These are phyloP conservation scores for Meiosimyza decipiens DNA, from an alignment of 2,888 invertebrate species.

Conservation along the genomic window DNA sequence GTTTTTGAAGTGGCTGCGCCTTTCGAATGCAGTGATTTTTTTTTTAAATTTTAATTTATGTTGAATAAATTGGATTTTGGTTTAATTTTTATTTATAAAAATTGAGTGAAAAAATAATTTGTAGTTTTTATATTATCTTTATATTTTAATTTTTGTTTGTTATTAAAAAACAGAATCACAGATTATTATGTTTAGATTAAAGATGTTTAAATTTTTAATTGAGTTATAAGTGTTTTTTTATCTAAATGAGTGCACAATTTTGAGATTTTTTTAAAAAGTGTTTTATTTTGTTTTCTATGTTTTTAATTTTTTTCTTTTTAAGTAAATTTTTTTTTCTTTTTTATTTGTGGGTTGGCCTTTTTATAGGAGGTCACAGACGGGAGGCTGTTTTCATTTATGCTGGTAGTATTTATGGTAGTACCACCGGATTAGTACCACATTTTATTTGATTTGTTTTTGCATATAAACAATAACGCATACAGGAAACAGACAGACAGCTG, in stretches of 20 bases:
- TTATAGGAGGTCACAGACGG: constrained; percentile 64
- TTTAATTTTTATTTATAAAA: constrained; percentile 9
- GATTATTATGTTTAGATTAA: constrained; percentile 16
- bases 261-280: not conserved
- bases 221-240: too few relatives aligned
- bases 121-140: constrained; percentile 1
- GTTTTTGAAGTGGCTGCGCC: constrained; percentile 24
- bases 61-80: not conserved
- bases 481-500: too few relatives aligned
- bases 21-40: constrained; percentile 39
- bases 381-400: constrained; percentile 51
- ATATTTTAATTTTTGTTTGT: not conserved
- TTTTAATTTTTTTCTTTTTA: not conserved
- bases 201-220: not conserved
- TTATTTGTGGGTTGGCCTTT: constrained; percentile 61
- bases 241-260: not conserved
- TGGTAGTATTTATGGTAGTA: too few relatives aligned
- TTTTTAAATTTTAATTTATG: constrained; percentile 23
- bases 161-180: constrained; percentile 34
- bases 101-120: constrained; percentile 34
- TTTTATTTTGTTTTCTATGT: not conserved
- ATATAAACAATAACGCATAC: too few relatives aligned
- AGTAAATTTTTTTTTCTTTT: not conserved
- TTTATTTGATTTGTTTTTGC: too few relatives aligned
- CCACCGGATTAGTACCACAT: too few relatives aligned